Percentiles rank a stretch among this genome's conserved stretches.
Evolutionary conservation across 35 echinoderm and acorn worm species (phyloP).

Genomic region (Amphiura filiformis): DNA sequence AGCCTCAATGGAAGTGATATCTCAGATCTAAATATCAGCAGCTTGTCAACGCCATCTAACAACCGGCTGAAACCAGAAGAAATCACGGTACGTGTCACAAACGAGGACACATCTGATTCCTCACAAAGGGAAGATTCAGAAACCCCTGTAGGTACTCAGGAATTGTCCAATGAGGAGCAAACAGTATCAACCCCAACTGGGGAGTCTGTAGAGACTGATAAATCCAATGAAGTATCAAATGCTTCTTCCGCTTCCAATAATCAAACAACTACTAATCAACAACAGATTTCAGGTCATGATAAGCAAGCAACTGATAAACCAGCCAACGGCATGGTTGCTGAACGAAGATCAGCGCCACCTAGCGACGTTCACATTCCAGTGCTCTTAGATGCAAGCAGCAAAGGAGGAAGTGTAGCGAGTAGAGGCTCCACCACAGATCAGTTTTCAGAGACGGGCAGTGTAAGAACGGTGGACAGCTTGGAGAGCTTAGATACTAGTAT

Average conservation of each 20-base stretch:
- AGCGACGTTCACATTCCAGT: not conserved
- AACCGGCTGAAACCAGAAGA: not conserved
- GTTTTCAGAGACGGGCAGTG: conserved; percentile 68
- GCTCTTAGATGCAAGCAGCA: not conserved
- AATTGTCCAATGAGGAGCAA: not conserved
- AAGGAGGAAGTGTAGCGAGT: not conserved
- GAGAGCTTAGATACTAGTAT: conserved; percentile 46
- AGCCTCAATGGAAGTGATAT: not conserved
- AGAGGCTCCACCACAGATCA: conserved; percentile 1
- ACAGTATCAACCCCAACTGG: not conserved
- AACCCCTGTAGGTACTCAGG: not conserved
- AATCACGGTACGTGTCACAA: not conserved
- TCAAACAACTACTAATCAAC: not conserved
- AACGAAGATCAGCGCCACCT: not conserved
- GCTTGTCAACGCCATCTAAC: not conserved
- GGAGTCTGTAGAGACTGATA: not conserved
- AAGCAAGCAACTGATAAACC: not conserved
- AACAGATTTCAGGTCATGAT: not conserved
- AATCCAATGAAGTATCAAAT: not conserved
- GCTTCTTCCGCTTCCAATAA: not conserved
- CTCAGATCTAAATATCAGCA: not conserved
- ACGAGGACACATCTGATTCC: not conserved
- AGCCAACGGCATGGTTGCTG: not conserved
- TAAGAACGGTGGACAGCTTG: conserved; percentile 56
- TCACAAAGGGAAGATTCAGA: not conserved